These are phyloP conservation scores for Eurypyga helias DNA, from an alignment of 2,113 vertebrate species.

Conservation along the genomic window DNA sequence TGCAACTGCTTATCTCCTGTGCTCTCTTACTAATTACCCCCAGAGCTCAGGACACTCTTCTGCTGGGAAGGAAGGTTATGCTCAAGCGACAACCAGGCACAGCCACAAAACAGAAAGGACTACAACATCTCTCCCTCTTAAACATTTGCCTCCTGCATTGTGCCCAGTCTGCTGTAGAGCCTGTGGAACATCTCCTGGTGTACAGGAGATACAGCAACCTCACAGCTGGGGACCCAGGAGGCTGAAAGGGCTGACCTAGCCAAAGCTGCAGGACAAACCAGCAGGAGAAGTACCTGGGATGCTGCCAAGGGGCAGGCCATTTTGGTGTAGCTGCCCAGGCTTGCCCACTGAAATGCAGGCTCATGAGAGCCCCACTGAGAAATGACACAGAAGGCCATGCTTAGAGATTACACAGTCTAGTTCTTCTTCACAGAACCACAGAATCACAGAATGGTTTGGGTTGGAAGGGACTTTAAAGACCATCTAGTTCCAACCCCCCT, in stretches of 20 bases:
- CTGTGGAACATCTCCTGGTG: not conserved
- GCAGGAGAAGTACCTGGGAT: not conserved
- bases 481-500: no score
- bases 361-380: not conserved
- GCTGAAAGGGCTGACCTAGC: not conserved
- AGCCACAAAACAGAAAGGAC: not conserved
- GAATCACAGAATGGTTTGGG: no score
- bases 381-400: not conserved
- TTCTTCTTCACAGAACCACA: not conserved
- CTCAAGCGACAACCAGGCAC: not conserved
- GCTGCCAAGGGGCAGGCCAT: not conserved
- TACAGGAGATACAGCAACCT: not conserved
- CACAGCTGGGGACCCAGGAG: not conserved
- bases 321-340: not conserved
- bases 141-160: not conserved
- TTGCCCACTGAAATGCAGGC: not conserved
- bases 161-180: not conserved
- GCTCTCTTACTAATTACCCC: not conserved
- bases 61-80: not conserved
- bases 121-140: not conserved
- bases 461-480: no score
- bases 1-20: not conserved
- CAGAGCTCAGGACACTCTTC: not conserved
- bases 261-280: not conserved
- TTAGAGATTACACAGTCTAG: not conserved